These are phyloP conservation scores for Thelaira solivaga DNA, from an alignment of 2,888 invertebrate species.

Conservation along the genomic window DNA sequence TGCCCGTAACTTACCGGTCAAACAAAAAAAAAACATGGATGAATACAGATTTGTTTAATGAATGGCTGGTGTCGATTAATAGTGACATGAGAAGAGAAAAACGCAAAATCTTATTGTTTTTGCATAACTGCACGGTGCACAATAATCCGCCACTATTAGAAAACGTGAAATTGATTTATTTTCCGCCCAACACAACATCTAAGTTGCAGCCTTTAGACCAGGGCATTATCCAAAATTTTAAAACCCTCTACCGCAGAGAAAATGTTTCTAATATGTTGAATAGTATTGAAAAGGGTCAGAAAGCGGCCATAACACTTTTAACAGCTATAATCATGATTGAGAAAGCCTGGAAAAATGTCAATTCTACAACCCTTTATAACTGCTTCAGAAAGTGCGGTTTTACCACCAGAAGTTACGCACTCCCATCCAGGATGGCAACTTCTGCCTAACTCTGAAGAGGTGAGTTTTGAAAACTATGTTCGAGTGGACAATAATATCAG, in stretches of 20 bases:
- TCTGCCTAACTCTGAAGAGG: neutral
- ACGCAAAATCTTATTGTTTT: neutral
- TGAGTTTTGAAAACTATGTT: neutral
- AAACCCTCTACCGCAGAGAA: slow-evolving; percentile 1
- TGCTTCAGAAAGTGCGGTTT: neutral
- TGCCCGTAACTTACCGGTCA: neutral
- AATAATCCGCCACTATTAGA: neutral
- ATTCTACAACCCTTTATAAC: neutral
- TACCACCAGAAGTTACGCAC: neutral
- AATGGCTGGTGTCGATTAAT: neutral
- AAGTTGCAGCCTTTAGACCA: neutral
- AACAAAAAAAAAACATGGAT: neutral
- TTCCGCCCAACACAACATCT: neutral
- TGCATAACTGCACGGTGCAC: neutral
- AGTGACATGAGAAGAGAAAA: neutral
- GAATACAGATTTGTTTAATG: neutral
- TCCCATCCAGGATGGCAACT: neutral
- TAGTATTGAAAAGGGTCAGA: neutral
- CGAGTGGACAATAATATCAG: neutral
- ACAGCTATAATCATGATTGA: neutral
- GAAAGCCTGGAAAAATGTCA: neutral
- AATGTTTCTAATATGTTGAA: neutral
- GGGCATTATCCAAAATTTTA: neutral
- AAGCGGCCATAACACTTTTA: neutral
- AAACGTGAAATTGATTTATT: neutral